Evolutionary conservation across 2,113 vertebrate species (phyloP), one percentile per base, ranked within the genome.

Genomic region (Petroica traversi): DNA sequence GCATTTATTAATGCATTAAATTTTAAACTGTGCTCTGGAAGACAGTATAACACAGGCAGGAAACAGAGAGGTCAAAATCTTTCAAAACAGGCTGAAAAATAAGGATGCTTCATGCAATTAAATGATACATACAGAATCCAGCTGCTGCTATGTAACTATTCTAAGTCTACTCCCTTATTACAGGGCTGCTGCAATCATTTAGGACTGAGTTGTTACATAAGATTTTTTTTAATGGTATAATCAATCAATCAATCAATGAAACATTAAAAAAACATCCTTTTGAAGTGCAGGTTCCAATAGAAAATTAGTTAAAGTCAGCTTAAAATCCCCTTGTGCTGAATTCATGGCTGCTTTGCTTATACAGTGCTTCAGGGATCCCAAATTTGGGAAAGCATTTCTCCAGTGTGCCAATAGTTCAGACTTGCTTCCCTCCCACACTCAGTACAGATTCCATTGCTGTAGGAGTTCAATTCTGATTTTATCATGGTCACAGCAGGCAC

Each of bases 1-100:
- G 77, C 80, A 85, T 95, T 97, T 97, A 96, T 97, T 97, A 97
- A 97, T 93, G 68, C 81, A 95, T 95, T 95, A 96, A 97, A 96
- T 95, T 97, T 96, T 94, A 96, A 95, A 92, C 61, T 83, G 25
- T 92, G 67, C 49, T 92, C 62, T 85, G 58, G 68, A 94, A 96
- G 88, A 72, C n/a, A 64, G 78, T 54, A 58, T 85, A 86, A 92
- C 75, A 54, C 26, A 48, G 83, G 41, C 71, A 93, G 80, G 41
- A 96, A 96, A 88, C 72, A 84, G 64, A 63, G 87, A 66, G 57
- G 64, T 72, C 6, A 31, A 94, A 87, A 93, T 92, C 45, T 69
- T 88, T 91, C 57, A 62, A 74, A 90, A 66, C 15, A 85, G 16
- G n/a, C 38, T 88, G 69, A 93, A 62, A 88, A 94, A 91, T 77